Evolutionary conservation across 2,888 invertebrate genomes (phyloP), one percentile per base, ranked within the genome.

Genomic region (Archips crataeganus): DNA sequence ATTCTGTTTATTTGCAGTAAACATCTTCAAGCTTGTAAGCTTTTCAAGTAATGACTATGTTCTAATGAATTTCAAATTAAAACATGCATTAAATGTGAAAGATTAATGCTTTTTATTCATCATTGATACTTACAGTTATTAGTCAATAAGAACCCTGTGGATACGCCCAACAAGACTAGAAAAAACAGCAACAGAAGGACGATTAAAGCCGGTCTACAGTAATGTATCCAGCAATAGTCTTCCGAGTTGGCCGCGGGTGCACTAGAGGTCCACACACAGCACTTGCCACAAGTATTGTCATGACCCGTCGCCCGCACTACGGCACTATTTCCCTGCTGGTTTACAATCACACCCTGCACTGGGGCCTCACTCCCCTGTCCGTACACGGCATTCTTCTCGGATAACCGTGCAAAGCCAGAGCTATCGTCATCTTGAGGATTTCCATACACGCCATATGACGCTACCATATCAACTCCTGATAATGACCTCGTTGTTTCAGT

Each of bases 131-230:
- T 85, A 95, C 95, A 95, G 86, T 95, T 95, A 88, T 95, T 95
- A 82, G 95, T 95, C 84, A 95, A 87, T 86, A 95, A 89, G 81
- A 95, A 94, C 85, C 95, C 95, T 85, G 95, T 95, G 80, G 95
- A 93, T 77, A 95, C 93, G 76, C 95, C 95, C 87, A 95, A 91
- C 83, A 95, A 87, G 77, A 95, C 91, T 84, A 95, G 87, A 88
- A 95, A 94, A 89, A 95, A 93, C 78, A 95, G 87, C 76, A 95
- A 87, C 71, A 95, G 86, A 70, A 95, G 85, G 51, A 95, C 90
- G 80, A 95, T 94, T 59, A 95, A 85, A 11, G 95, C 94, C 13
- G 95, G 95, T 77, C 94, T 91, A 83, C 95, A 95, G 84, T 95
- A 95, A 77, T 94, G 92, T 76, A 93, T 89, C 94, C 94, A 95